phyloP scores from a whole-genome alignment of 2,113 vertebrate species.

The Lamprotornis superbus region DNA sequence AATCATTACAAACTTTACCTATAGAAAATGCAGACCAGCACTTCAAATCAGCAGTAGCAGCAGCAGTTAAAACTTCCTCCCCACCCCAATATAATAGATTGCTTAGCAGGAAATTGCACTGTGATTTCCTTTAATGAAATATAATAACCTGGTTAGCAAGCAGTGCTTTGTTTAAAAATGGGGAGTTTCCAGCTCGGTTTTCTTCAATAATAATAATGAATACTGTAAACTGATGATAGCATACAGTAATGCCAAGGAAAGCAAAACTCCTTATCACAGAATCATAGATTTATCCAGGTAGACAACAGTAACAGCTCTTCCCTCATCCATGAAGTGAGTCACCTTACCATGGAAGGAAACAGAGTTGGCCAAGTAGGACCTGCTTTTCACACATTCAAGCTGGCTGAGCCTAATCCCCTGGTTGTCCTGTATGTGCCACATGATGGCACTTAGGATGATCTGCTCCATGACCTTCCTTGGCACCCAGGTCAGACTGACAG shows the following conservation, averaged over 20 bases:
- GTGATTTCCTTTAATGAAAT: not conserved
- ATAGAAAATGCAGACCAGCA: not conserved
- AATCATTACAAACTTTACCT: not conserved
- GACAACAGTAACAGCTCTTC: not conserved
- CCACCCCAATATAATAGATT: not conserved
- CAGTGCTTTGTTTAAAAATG: conserved; percentile 24
- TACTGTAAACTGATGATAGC: not conserved
- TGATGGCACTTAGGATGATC: not conserved
- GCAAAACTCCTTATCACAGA: not conserved
- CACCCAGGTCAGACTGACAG: not conserved
- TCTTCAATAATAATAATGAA: not conserved
- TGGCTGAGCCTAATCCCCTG: not conserved
- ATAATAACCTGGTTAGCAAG: conserved; percentile 30
- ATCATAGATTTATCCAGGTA: not conserved
- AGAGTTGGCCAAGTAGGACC: not conserved
- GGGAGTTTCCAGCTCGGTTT: not conserved
- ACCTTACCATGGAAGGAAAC: not conserved
- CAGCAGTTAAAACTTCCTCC: not conserved
- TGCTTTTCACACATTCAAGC: not conserved
- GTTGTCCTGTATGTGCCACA: not conserved
- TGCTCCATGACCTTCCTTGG: not conserved
- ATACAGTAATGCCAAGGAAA: not conserved
- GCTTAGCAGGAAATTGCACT: not conserved
- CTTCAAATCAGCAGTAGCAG: not conserved
- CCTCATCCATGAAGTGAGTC: not conserved